These are phyloP conservation scores for Melanostoma scalare DNA, from an alignment of 2,888 invertebrate genomes.

Conservation along the genomic window DNA sequence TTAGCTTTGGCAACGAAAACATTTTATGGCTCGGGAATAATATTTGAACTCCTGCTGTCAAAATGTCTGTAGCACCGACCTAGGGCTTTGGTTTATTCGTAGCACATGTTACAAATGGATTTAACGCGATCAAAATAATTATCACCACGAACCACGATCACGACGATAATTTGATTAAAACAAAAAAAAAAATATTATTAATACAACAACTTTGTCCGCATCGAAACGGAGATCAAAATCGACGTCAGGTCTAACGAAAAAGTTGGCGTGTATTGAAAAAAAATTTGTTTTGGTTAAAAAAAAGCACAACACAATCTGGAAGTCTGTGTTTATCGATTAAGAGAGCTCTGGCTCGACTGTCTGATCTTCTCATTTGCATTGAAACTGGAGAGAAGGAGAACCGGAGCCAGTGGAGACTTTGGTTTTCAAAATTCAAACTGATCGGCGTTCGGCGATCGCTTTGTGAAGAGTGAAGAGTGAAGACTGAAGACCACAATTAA, in stretches of 20 bases:
- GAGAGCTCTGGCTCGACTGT: not conserved
- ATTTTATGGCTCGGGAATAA: constrained; percentile 41
- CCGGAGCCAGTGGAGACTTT: not conserved
- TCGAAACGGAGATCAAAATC: constrained; percentile 20
- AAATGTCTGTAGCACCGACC: not conserved
- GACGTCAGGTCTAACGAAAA: constrained; percentile 26
- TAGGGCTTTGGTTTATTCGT: not conserved
- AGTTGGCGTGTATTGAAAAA: constrained; percentile 8
- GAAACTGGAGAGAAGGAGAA: not conserved
- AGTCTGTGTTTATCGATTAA: not conserved
- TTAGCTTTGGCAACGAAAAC: constrained; percentile 34
- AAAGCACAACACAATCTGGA: constrained; percentile 31
- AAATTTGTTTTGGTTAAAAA: constrained; percentile 20
- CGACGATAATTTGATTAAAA: not conserved
- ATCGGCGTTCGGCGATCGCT: too few relatives aligned
- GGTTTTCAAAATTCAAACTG: not conserved
- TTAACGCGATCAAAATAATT: not conserved
- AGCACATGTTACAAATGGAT: constrained; percentile 33
- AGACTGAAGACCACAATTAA: too few relatives aligned
- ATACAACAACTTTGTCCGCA: constrained; percentile 1
- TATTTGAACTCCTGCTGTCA: constrained; percentile 28
- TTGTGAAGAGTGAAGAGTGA: not conserved
- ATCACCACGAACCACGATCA: constrained; percentile 6
- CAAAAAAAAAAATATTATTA: constrained; percentile 1
- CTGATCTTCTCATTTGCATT: constrained; percentile 19